phyloP scores from a whole-genome alignment of 2,888 invertebrate species.

The Drosophila anceps region DNA sequence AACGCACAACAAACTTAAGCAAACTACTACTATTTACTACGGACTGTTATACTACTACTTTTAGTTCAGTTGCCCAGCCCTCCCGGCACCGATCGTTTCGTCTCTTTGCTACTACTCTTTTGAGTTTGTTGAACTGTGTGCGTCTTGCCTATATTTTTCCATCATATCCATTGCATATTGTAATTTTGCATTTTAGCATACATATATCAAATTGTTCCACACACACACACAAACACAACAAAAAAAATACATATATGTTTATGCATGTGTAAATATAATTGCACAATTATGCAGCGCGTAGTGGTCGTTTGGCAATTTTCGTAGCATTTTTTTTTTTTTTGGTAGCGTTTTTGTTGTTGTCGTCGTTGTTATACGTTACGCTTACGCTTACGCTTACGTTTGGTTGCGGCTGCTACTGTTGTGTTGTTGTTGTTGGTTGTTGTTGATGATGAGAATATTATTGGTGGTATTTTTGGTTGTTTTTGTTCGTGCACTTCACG shows the following conservation, averaged over 20 bases:
- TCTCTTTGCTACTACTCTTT: slow-evolving; percentile 36
- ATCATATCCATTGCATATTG: slow-evolving; percentile 62
- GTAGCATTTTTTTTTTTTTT: slow-evolving; percentile 39
- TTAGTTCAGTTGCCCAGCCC: slow-evolving; percentile 14
- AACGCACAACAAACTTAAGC: slow-evolving; percentile 38
- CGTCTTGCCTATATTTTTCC: slow-evolving; percentile 34
- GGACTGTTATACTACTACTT: slow-evolving; percentile 18
- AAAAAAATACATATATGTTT: slow-evolving; percentile 51
- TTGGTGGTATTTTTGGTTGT: slow-evolving; percentile 32
- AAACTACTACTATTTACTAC: slow-evolving; percentile 36
- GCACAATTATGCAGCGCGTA: slow-evolving; percentile 78
- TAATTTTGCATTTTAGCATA: slow-evolving; percentile 61
- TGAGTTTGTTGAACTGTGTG: slow-evolving; percentile 70
- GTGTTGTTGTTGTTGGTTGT: slow-evolving; percentile 28
- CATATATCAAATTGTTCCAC: slow-evolving; percentile 48
- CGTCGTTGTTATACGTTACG: slow-evolving; percentile 39
- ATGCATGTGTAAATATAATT: too few species aligned
- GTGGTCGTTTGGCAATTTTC: slow-evolving; percentile 61
- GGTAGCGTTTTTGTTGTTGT: slow-evolving; percentile 19
- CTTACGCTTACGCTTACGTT: slow-evolving; percentile 66
- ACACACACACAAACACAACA: slow-evolving; percentile 40
- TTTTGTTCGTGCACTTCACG: slow-evolving; percentile 47
- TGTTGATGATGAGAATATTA: slow-evolving; percentile 23
- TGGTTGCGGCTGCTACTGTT: slow-evolving; percentile 49
- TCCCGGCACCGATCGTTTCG: slow-evolving; percentile 38